Conservation (phyloP, 2,797 vertebrate genomes). For the Decapterus maruadsi region DNA sequence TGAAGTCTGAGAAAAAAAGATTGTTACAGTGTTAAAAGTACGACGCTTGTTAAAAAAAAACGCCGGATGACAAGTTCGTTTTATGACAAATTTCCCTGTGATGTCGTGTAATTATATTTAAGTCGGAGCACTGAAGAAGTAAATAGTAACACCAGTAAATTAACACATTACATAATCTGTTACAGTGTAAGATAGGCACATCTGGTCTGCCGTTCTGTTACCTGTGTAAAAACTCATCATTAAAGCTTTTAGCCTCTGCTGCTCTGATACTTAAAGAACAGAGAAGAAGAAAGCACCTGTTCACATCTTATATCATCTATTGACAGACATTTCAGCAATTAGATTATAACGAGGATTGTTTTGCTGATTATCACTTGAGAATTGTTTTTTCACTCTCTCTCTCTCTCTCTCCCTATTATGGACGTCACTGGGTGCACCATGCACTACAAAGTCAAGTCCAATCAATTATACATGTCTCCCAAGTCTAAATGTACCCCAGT, state of each 20-base stretch:
- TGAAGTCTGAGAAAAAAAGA: background rate
- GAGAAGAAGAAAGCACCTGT: background rate
- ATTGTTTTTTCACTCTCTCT: conserved; percentile 14
- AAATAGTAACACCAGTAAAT: too few species aligned
- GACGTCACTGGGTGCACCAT: conserved; percentile 40
- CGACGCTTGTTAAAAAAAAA: background rate
- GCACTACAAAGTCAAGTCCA: conserved; percentile 51
- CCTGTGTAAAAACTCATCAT: background rate
- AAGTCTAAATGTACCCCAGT: conserved; percentile 57
- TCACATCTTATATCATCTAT: background rate
- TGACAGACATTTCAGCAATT: background rate
- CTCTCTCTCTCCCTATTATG: background rate
- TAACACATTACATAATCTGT: background rate
- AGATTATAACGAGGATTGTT: conserved; percentile 4
- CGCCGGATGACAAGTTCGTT: background rate
- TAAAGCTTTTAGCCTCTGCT: background rate
- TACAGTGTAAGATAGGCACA: background rate
- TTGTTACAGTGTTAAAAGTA: too few species aligned
- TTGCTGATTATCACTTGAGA: conserved; percentile 29
- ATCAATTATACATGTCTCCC: conserved; percentile 60
- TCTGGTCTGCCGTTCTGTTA: background rate
- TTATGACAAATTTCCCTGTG: background rate
- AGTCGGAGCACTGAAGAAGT: background rate
- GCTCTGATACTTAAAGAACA: background rate
- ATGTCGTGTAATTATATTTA: background rate